Evolutionary conservation across 2,113 vertebrate genomes (phyloP).

Genomic region (Malurus cyaneus): DNA sequence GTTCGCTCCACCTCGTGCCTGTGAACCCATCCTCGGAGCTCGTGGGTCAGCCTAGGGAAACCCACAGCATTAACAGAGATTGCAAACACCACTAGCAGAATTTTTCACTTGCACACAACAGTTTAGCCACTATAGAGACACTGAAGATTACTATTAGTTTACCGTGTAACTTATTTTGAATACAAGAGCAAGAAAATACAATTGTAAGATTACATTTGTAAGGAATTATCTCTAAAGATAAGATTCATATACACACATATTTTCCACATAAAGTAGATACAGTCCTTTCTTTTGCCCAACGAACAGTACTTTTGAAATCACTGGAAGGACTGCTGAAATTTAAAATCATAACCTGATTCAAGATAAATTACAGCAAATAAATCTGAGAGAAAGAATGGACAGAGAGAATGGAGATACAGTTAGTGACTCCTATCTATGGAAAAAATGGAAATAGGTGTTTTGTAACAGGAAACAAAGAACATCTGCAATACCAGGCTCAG

Average conservation of each 20-base stretch:
- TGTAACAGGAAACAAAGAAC: neutral
- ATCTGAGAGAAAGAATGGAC: neutral
- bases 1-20: constrained; percentile 56
- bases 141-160: neutral
- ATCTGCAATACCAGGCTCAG: neutral
- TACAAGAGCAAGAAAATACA: neutral
- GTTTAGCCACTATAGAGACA: neutral
- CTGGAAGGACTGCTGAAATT: neutral
- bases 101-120: neutral
- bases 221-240: neutral
- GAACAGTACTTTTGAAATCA: neutral
- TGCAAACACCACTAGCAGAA: neutral
- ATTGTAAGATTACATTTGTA: neutral
- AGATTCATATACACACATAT: neutral
- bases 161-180: neutral
- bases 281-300: neutral
- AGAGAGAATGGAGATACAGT: neutral
- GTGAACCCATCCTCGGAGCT: constrained; percentile 61
- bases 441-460: neutral
- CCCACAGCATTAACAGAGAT: neutral
- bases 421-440: neutral
- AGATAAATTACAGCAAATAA: neutral
- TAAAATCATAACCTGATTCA: neutral
- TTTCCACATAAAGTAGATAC: neutral
- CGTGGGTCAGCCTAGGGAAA: constrained; percentile 31